phyloP scores from a whole-genome alignment of 2,113 vertebrate genomes.

The Centropus bengalensis region DNA sequence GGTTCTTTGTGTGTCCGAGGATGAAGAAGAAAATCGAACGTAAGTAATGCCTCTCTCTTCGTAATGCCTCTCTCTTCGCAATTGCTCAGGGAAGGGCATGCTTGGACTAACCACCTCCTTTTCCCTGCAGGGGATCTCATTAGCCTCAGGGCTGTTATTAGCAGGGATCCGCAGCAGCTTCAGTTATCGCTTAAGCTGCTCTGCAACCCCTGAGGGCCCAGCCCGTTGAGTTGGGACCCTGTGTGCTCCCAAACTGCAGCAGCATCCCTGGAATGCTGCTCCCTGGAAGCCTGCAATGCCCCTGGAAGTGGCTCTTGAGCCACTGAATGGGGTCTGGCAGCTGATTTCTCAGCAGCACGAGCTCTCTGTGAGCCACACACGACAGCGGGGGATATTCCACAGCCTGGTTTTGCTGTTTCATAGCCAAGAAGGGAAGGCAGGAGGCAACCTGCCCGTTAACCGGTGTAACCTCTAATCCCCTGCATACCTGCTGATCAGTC shows the following conservation, averaged over 20 bases:
- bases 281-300: fast-evolving
- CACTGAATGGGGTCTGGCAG: fast-evolving
- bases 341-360: background rate
- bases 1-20: conserved; percentile 91
- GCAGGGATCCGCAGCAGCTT: background rate
- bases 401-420: fast-evolving
- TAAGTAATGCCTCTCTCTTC: conserved; percentile 70
- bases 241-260: fast-evolving
- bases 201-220: background rate
- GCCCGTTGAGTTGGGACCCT: background rate
- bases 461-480: conserved; percentile 20
- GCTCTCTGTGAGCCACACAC: background rate
- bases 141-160: background rate
- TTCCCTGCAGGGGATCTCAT: background rate
- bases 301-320: fast-evolving
- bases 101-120: background rate
- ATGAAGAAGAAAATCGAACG: conserved; percentile 94
- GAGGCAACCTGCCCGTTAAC: background rate
- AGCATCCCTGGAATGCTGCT: too few relatives aligned
- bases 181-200: background rate
- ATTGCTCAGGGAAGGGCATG: background rate
- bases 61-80: background rate
- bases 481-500: background rate
- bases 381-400: background rate
- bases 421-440: background rate